phyloP scores from a whole-genome alignment of 1,140 invertebrate genomes.

The Papilio helenus region DNA sequence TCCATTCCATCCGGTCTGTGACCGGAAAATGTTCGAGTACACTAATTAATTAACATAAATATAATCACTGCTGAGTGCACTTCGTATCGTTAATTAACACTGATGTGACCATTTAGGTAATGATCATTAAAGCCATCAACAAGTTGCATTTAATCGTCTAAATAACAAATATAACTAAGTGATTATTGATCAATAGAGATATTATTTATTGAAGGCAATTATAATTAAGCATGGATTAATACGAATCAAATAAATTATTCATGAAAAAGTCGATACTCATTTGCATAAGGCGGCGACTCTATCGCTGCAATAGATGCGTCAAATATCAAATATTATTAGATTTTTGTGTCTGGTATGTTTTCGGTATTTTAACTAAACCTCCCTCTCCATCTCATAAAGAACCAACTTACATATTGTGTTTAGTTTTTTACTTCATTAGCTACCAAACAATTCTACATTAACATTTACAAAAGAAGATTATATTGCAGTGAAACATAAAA shows the following conservation, averaged over 20 bases:
- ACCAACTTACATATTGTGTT: no score
- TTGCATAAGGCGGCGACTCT: not conserved
- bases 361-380: not conserved
- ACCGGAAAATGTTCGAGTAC: not conserved
- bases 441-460: not conserved
- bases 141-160: not conserved
- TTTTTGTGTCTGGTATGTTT: not conserved
- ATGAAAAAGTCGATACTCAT: not conserved
- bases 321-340: no score
- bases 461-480: not conserved
- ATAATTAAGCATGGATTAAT: not conserved
- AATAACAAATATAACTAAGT: slow-evolving; percentile 23
- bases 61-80: not conserved
- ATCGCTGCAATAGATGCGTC: no score
- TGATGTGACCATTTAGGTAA: not conserved
- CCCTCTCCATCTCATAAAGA: no score
- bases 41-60: slow-evolving; percentile 4
- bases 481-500: not conserved
- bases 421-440: not conserved
- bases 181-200: slow-evolving; percentile 2
- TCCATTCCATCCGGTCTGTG: not conserved
- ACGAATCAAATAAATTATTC: not conserved
- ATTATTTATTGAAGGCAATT: not conserved
- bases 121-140: not conserved
- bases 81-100: not conserved